Evolutionary conservation across 35 echinoderm and acorn worm genomes (phyloP).

Genomic region (Holothuria glaberrima): DNA sequence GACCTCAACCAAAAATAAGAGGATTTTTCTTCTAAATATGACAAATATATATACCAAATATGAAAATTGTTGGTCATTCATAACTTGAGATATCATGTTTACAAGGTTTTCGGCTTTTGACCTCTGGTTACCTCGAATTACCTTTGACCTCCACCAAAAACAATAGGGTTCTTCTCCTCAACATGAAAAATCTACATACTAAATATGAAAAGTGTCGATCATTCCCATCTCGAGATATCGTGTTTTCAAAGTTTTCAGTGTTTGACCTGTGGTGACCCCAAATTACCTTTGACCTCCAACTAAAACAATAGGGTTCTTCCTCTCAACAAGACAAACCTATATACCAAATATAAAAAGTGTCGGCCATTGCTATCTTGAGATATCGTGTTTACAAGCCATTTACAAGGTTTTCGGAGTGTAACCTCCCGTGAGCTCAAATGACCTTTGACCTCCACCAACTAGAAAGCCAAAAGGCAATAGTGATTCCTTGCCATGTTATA

Average conservation of each 20-base stretch:
- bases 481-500: too few species aligned
- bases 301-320: too few species aligned
- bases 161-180: background rate
- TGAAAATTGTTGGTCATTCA: background rate
- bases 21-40: background rate
- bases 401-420: too few species aligned
- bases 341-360: too few species aligned
- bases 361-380: too few species aligned
- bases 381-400: too few species aligned
- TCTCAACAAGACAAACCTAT: too few species aligned
- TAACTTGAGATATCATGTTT: background rate
- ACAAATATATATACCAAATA: background rate
- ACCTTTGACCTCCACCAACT: too few species aligned
- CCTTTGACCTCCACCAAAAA: constrained; percentile 13
- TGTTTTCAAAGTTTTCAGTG: too few species aligned
- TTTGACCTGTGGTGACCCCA: background rate
- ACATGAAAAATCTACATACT: background rate
- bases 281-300: background rate
- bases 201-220: background rate
- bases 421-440: too few species aligned
- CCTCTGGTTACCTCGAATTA: background rate
- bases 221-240: too few species aligned
- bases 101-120: constrained; percentile 19
- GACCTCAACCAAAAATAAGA: background rate
- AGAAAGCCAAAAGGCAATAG: too few species aligned